Base-by-base conservation (phyloP, 2,888 invertebrate genomes). In the Ectemnius continuus region DNA sequence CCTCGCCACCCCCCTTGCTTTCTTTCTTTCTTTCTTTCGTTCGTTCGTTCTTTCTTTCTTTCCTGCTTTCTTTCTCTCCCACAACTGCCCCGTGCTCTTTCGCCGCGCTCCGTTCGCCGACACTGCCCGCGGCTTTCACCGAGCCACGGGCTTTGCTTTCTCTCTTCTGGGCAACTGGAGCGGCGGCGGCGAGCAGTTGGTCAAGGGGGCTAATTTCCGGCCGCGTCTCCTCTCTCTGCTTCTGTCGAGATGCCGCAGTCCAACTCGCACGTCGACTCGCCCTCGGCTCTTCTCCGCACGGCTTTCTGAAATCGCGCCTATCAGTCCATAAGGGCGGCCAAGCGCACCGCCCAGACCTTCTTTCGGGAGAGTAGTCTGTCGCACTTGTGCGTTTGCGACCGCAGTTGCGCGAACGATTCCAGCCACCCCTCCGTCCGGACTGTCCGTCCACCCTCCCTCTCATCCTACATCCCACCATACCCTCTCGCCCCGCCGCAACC, bases 311-410 rank as follows among this genome's bases (percentile, higher is more conserved):
- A 36, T 36, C 16, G 69, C 61, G 20, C 63, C 61, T 69, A 68
- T 78, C 74, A 91, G 4, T 91, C 91, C 70, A 66, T 76, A 76
- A 67, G 80, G 76, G 74, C 67, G 74, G 68, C 77, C 63, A 57
- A 61, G 67, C 58, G 18, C 80, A 73, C 77, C 78, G 76, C 75
- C 68, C 73, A 76, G 78, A 74, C 81, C 91, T 94, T 81, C 94
- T 95, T 89, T 93, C 92, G 80, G 68, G 75, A 76, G 63, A 69
- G 78, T 77, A 91, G 76, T 86, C 87, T 84, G 92, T 92, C 78
- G 70, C 60, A 75, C 80, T 74, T 74, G 73, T 73, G 75, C 36
- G 36, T 36, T 36, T 74, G 78, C 78, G 71, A 74, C 74, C 83
- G 83, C 82, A 83, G 80, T 92, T 91, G 91, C 91, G 92, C 92